Conservation (phyloP, 2,797 vertebrate species). For the Ispidina picta region DNA sequence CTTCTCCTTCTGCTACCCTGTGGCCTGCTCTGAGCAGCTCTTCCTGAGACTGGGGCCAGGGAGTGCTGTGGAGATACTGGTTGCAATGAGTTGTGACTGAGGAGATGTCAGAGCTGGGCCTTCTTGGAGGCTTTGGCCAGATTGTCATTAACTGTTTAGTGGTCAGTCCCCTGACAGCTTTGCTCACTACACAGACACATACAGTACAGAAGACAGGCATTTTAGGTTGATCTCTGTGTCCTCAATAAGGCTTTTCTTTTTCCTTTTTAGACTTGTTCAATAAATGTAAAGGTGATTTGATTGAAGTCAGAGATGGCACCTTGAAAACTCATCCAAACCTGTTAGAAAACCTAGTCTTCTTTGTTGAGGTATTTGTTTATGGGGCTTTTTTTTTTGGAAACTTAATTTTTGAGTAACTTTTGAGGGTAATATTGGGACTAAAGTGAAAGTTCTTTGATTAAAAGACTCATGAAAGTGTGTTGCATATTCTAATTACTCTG, state of each 20-base stretch:
- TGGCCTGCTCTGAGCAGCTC: background rate
- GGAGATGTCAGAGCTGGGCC: background rate
- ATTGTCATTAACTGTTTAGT: background rate
- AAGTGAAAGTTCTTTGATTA: background rate
- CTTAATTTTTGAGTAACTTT: background rate
- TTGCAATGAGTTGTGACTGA: background rate
- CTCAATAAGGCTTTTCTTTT: constrained; percentile 7
- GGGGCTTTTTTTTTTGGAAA: background rate
- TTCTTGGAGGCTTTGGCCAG: background rate
- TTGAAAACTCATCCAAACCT: constrained; percentile 86
- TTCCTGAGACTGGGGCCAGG: background rate
- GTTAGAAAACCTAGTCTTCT: constrained; percentile 94
- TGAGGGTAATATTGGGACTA: background rate
- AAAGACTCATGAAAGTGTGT: background rate
- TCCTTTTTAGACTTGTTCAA: constrained; percentile 85
- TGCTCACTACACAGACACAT: background rate
- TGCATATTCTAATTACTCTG: background rate
- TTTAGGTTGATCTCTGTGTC: background rate
- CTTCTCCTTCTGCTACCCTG: background rate
- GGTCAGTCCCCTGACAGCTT: background rate
- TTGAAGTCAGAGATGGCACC: constrained; percentile 86
- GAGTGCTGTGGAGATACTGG: background rate
- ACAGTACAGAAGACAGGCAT: background rate
- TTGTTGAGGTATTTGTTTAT: constrained; percentile 87
- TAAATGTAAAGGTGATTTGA: constrained; percentile 92